A percentile compares a stretch with the other conserved stretches of the same genome.
phyloP scores from a whole-genome alignment of 23 tunicate species.

The Corella eumyota region DNA sequence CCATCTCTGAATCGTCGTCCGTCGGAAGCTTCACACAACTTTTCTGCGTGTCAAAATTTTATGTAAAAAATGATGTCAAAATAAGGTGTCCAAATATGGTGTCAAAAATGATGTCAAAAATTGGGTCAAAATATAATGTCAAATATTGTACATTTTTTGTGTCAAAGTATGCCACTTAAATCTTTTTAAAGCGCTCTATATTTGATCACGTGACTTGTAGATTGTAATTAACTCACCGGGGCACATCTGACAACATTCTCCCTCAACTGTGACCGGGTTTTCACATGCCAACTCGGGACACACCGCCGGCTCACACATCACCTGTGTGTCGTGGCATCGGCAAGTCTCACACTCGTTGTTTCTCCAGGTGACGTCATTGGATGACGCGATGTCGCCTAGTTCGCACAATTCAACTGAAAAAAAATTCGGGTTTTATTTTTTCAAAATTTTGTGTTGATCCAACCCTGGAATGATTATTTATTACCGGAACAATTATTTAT shows the following conservation, averaged over 20 bases:
- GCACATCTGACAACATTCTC: slow-evolving; percentile 80
- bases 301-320: slow-evolving; percentile 26
- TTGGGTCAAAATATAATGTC: too few relatives aligned
- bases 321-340: slow-evolving; percentile 19
- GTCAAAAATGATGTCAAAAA: too few relatives aligned
- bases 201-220: too few relatives aligned
- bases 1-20: slow-evolving; percentile 69
- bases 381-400: slow-evolving; percentile 15
- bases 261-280: slow-evolving; percentile 42
- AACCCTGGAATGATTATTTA: too few relatives aligned
- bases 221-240: too few relatives aligned
- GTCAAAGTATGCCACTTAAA: too few relatives aligned
- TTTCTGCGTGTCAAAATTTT: slow-evolving; percentile 8
- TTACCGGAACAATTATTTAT: too few relatives aligned
- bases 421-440: too few relatives aligned
- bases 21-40: slow-evolving; percentile 73
- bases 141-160: too few relatives aligned
- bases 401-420: slow-evolving; percentile 28
- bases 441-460: too few relatives aligned
- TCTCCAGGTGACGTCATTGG: slow-evolving; percentile 30
- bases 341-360: slow-evolving; percentile 54
- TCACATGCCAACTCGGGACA: slow-evolving; percentile 63
- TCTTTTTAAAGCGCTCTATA: too few relatives aligned
- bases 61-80: background rate
- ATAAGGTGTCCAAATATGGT: too few relatives aligned